phyloP scores from a whole-genome alignment of 2,888 invertebrate genomes.

The Drosophila meridionalis region DNA sequence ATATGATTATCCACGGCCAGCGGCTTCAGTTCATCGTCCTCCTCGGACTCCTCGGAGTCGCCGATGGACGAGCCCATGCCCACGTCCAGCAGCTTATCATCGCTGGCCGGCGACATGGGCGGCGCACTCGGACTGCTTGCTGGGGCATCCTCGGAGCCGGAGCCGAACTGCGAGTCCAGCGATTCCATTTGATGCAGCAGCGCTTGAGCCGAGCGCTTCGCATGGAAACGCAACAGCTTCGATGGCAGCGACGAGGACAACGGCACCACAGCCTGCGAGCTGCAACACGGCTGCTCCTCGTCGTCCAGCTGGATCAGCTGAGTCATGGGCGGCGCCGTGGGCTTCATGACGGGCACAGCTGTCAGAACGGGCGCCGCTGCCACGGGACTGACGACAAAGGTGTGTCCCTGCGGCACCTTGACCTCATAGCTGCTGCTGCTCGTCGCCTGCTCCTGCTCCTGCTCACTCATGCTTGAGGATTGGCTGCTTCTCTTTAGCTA shows the following conservation, averaged over 20 bases:
- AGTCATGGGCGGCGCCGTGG: conserved; percentile 10
- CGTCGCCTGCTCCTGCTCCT: conserved; percentile 35
- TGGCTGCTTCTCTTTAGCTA: background rate
- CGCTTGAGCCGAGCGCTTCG: conserved; percentile 79
- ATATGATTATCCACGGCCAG: conserved; percentile 84
- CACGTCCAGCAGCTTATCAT: conserved; percentile 77
- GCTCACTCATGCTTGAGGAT: conserved; percentile 32
- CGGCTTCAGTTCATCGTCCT: conserved; percentile 84
- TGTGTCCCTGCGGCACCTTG: conserved; percentile 74
- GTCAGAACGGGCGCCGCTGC: conserved; percentile 49
- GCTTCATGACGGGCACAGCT: conserved; percentile 72
- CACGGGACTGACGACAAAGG: conserved; percentile 78
- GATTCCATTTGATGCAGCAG: conserved; percentile 73
- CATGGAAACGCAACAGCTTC: conserved; percentile 82
- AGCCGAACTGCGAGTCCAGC: conserved; percentile 80
- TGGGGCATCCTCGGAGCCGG: conserved; percentile 59
- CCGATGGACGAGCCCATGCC: conserved; percentile 82
- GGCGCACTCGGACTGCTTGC: conserved; percentile 62
- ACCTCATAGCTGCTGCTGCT: conserved; percentile 52
- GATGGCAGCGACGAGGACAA: conserved; percentile 83
- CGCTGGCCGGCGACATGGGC: conserved; percentile 58
- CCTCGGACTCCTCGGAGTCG: conserved; percentile 83
- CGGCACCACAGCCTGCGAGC: conserved; percentile 80
- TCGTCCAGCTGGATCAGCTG: conserved; percentile 4
- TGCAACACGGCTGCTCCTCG: conserved; percentile 69